A percentile compares a stretch with the other conserved stretches of the same genome.
Evolutionary conservation across 2,113 vertebrate species (phyloP).

Genomic region (Neolamprologus cancellatus): DNA sequence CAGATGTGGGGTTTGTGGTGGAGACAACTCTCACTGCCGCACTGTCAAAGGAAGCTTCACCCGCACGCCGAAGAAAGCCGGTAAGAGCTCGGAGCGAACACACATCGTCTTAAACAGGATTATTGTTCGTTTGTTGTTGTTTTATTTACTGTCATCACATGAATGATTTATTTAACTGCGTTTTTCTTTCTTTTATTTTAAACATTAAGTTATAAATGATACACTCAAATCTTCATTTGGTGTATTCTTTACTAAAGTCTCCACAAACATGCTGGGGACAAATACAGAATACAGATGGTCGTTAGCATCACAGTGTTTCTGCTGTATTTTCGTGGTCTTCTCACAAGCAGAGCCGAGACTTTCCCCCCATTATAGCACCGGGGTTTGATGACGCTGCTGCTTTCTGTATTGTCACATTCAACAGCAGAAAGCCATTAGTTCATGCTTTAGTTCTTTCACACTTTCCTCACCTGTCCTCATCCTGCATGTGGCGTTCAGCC

Average conservation of each 20-base stretch:
- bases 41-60: slow-evolving; percentile 93
- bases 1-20: slow-evolving; percentile 93
- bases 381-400: rapidly evolving
- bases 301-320: rapidly evolving
- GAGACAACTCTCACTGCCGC: slow-evolving; percentile 93
- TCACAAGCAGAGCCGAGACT: not conserved
- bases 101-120: rapidly evolving
- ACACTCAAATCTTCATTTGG: not conserved
- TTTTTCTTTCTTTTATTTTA: not conserved
- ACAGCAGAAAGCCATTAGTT: not conserved
- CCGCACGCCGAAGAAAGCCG: slow-evolving; percentile 87
- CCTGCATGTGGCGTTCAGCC: not conserved
- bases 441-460: not conserved
- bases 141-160: rapidly evolving
- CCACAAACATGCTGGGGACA: not conserved
- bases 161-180: rapidly evolving
- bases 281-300: not conserved
- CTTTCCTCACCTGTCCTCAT: not conserved
- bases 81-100: slow-evolving; percentile 63
- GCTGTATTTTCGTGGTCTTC: rapidly evolving
- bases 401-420: not conserved
- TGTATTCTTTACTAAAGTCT: not conserved
- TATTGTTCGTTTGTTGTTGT: not conserved
- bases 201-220: not conserved
- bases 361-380: rapidly evolving